Conservation (phyloP, 2,113 vertebrate genomes). For the Corydoras maculifer region DNA sequence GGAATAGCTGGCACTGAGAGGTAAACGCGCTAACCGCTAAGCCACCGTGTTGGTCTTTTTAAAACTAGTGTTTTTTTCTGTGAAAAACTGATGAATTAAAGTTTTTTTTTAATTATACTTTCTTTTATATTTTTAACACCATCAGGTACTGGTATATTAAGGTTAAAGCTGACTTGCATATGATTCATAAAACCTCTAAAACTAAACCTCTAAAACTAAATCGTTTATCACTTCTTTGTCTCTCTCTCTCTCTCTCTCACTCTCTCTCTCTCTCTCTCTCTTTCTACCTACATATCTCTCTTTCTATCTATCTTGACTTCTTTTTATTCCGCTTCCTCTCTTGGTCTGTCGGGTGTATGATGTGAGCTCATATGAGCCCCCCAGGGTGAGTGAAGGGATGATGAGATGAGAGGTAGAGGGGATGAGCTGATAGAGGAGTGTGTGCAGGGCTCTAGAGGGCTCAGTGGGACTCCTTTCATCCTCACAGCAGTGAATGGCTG, state of each 20-base stretch:
- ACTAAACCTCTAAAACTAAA: background rate
- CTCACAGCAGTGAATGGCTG: conserved; percentile 91
- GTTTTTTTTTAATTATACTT: no score
- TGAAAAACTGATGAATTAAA: no score
- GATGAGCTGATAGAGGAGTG: conserved; percentile 95
- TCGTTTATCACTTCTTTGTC: conserved; percentile 47
- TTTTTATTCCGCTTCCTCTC: conserved; percentile 44
- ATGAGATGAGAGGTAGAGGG: conserved; percentile 69
- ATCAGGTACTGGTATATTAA: no score
- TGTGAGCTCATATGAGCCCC: conserved; percentile 6
- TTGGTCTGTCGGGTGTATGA: conserved; percentile 17
- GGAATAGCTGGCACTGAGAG: no score
- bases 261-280: conserved; percentile 62
- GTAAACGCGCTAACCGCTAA: no score
- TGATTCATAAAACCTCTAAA: no score
- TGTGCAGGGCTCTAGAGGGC: conserved; percentile 83
- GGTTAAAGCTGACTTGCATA: no score
- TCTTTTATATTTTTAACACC: no score
- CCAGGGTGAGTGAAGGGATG: conserved; percentile 12
- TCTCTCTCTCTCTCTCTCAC: conserved; percentile 75
- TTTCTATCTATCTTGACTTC: background rate
- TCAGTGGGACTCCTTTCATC: conserved; percentile 98
- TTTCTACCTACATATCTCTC: background rate
- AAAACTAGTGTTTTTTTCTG: no score
- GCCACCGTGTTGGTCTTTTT: no score